A percentile compares a stretch with the other conserved stretches of the same genome.
Evolutionary conservation across 2,888 invertebrate species (phyloP).

Genomic region (Protonemura montana): DNA sequence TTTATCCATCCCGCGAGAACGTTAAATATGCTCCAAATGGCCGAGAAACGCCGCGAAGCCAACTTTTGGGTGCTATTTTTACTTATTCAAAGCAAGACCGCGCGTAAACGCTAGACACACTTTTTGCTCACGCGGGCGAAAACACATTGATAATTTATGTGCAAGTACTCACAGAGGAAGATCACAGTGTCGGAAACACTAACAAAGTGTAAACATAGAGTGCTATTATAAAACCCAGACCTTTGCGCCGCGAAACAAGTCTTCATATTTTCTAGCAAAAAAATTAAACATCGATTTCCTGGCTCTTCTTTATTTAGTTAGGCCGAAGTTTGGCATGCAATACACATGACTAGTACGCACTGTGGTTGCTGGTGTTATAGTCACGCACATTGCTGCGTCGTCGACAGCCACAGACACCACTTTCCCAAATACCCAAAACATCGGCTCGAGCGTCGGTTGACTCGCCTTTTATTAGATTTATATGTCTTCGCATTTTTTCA

Average conservation of each 20-base stretch:
- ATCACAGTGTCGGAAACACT: too few species aligned
- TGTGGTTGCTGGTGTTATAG: neutral
- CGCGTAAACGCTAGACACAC: constrained; percentile 8
- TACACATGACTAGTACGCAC: neutral
- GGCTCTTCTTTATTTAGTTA: neutral
- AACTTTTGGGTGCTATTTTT: constrained; percentile 34
- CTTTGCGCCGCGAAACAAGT: neutral
- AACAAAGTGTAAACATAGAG: constrained; percentile 22
- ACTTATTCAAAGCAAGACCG: constrained; percentile 29
- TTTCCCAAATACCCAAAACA: neutral
- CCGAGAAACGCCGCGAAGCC: neutral
- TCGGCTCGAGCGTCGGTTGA: neutral
- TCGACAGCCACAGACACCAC: neutral
- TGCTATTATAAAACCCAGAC: neutral
- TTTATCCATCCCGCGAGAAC: neutral
- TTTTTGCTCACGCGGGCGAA: neutral
- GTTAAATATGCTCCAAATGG: neutral
- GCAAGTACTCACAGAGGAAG: constrained; percentile 14
- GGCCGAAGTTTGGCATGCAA: neutral
- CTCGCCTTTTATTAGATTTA: neutral
- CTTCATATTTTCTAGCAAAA: neutral
- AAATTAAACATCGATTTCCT: neutral
- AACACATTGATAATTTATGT: neutral
- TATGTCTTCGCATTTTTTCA: neutral
- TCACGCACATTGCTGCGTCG: neutral